Evolutionary conservation across 2,888 invertebrate species (phyloP), one percentile per base, ranked within the genome.

Genomic region (Leucoptera coffeella): DNA sequence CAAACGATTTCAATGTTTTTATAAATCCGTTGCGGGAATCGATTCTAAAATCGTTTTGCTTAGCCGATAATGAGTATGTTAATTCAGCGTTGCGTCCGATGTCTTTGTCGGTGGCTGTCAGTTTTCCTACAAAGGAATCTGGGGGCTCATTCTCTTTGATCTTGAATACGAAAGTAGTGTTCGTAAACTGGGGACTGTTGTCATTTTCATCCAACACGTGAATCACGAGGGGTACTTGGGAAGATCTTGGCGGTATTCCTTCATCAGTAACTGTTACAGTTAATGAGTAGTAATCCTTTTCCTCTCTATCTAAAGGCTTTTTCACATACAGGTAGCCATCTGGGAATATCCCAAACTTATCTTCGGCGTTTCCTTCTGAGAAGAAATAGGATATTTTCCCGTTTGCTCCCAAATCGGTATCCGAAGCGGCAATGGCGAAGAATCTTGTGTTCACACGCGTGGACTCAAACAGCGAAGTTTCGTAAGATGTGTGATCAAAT

Each of bases 131-230:
- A 57, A 92, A 93, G 0, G 91, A 86, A 50, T 90, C 90, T 0
- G 84, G 78, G 2, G 87, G 85, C 36, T 88, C 86, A 53, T 92
- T 91, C 61, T 93, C 92, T 27, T 84, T 80, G 11, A 96, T 80
- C 50, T 81, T 86, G 48, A 95, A 93, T 31, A 85, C 83, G 56
- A 96, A 97, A 10, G 89, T 89, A 15, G 81, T 78, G 41, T 95
- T 91, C 3, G 84, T 82, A 57, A 99, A 97, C 48, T 85, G 80
- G 0, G 97, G 97, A 15, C 85, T 80, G 53, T 95, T 93, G 59
- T 97, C 96, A 56, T 99, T 97, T 61, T 95, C 93, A 60, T 96
- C 97, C 33, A 92, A 81, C 12, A 96, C 82, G 47, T 93, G 91
- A 33, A 96, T 85, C 11, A 93, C 88, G 2, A 96, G 85, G 5